Conservation (phyloP, 2,888 invertebrate species). For the Hydriomena furcata region DNA sequence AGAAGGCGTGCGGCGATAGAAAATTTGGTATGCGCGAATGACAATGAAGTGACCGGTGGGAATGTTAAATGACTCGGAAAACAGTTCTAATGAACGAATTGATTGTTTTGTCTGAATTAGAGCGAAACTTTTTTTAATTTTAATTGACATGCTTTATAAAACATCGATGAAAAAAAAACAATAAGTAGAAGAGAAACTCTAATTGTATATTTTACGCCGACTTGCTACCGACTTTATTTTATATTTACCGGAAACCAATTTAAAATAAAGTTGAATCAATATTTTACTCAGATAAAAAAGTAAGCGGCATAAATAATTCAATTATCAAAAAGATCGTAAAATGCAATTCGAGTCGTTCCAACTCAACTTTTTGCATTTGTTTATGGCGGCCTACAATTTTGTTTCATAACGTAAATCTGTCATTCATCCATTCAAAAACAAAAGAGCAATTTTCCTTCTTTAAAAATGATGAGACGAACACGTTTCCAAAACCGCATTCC, state of each 20-base stretch:
- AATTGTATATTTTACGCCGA: neutral
- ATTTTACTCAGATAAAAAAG: constrained; percentile 16
- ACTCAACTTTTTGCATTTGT: constrained; percentile 26
- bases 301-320: constrained; percentile 21
- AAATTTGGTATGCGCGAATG: constrained; percentile 48
- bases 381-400: constrained; percentile 23
- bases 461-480: constrained; percentile 52
- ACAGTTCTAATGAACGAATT: constrained; percentile 18
- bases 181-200: too few relatives aligned
- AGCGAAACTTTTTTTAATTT: constrained; percentile 7
- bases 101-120: constrained; percentile 18
- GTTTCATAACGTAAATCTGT: constrained; percentile 31
- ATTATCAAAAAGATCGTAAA: constrained; percentile 27
- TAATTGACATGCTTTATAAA: too few relatives aligned
- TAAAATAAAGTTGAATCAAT: constrained; percentile 7
- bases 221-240: neutral
- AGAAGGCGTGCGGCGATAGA: constrained; percentile 45
- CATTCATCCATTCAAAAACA: constrained; percentile 37
- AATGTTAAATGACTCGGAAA: constrained; percentile 46
- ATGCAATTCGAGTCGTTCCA: constrained; percentile 17
- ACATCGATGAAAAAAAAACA: too few relatives aligned
- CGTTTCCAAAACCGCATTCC: constrained; percentile 72
- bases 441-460: constrained; percentile 50
- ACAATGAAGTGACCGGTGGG: constrained; percentile 40
- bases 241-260: constrained; percentile 9